Evolutionary conservation across 92 coral and sea anemone genomes (phyloP).

Genomic region (Hydrozoanthus gracilis): DNA sequence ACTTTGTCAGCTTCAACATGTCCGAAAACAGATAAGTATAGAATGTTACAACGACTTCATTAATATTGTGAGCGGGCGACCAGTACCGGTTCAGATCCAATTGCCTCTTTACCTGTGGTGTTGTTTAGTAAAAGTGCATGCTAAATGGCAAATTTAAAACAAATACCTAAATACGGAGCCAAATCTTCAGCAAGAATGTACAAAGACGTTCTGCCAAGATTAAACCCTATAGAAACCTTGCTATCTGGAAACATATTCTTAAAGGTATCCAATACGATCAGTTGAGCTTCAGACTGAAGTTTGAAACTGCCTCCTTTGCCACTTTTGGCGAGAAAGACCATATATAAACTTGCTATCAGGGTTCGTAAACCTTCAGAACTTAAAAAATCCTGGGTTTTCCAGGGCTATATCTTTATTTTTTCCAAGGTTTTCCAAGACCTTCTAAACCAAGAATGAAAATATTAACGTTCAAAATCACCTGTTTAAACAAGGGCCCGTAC

Average conservation of each 20-base stretch:
- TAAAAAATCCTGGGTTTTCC: too few relatives aligned
- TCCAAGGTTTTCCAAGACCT: too few relatives aligned
- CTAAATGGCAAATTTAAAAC: conserved; percentile 37
- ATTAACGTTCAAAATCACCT: too few relatives aligned
- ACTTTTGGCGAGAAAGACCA: conserved; percentile 33
- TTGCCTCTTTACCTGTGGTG: conserved; percentile 23
- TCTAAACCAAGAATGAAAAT: too few relatives aligned
- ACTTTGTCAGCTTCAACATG: conserved; percentile 37
- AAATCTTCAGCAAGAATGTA: conserved; percentile 60
- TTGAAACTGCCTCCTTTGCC: conserved; percentile 63
- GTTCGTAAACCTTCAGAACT: too few relatives aligned
- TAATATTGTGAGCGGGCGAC: conserved; percentile 12
- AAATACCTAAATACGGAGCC: conserved; percentile 54
- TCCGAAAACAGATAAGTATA: conserved; percentile 29
- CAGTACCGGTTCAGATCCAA: conserved; percentile 28
- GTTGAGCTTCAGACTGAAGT: conserved; percentile 54
- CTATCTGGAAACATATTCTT: conserved; percentile 59
- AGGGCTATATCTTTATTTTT: too few relatives aligned
- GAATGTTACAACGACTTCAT: conserved; percentile 36
- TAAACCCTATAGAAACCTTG: conserved; percentile 53
- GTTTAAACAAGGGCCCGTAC: too few relatives aligned
- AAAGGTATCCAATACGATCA: conserved; percentile 64
- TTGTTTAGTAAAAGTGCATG: conserved; percentile 41
- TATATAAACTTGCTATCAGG: too few relatives aligned
- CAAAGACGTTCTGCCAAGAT: conserved; percentile 53